Base-by-base conservation (phyloP, 2,113 vertebrate species). In the Acrocephalus arundinaceus region DNA sequence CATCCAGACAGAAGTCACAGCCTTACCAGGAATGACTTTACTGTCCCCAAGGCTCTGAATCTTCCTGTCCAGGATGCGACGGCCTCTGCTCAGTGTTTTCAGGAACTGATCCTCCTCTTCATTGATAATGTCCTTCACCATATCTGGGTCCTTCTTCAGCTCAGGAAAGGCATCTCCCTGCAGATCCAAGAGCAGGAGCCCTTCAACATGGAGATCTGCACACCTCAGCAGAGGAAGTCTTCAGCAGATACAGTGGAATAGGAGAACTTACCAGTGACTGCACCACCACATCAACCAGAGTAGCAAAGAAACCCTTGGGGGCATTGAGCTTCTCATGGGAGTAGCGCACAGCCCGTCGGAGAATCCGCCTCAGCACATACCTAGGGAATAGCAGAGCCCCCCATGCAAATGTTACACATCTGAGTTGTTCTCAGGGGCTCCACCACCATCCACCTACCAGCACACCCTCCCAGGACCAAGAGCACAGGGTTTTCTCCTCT, bases 121-220 rank as follows among this genome's bases (percentile, higher is more conserved):
- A 70, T 99, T 99, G 71, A 99, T 98, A 48, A 99, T 98, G 87
- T 99, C 99, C 93, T 99, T 99, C 80, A 99, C 99, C 98, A 99
- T 98, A n/a, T 99, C 99, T 12, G 99, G 99, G 88, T 99, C 99
- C 96, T 99, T 99, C 96, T 97, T 99, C 83, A 99, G 95, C 97
- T 99, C 99, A 10, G 99, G 99, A 97, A 99, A 99, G 6, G 99
- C 99, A 39, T 99, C 96, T 13, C 99, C 99, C 99, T 99, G 92
- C 76, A 85, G 79, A 90, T 54, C 7, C 25, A 65, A 59, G 71
- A 90, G 45, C 9, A 94, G 68, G 11, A 94, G 27, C n/a, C 31
- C 10, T 62, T 71, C 43, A 65, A 31, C 54, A 37, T 1, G 39
- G 62, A 85, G 23, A 54, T 23, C 35, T 4, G 9, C 49, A 86